Evolutionary conservation across 2,888 invertebrate genomes (phyloP).

Genomic region (Mongoloraphidia duomilia): DNA sequence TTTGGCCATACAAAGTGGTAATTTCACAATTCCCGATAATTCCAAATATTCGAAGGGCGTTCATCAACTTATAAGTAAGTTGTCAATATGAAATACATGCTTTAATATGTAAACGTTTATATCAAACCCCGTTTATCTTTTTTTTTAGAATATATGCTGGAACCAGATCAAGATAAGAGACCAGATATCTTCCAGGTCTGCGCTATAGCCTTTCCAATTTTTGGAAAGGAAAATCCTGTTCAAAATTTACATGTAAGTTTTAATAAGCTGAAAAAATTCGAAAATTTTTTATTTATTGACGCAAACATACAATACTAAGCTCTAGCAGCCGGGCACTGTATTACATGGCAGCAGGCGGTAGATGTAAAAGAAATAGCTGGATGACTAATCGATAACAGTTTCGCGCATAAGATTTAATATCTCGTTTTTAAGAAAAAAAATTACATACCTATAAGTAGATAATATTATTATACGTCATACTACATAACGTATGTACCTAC

Average conservation of each 20-base stretch:
- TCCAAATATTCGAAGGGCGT: slow-evolving; percentile 57
- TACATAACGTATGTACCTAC: too few species aligned
- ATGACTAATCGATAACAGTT: too few species aligned
- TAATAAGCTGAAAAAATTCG: not conserved
- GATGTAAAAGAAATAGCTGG: too few species aligned
- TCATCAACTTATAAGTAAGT: slow-evolving; percentile 58
- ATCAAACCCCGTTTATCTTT: slow-evolving; percentile 3
- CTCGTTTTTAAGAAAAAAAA: too few species aligned
- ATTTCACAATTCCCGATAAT: slow-evolving; percentile 70
- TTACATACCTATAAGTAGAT: too few species aligned
- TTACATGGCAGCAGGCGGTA: too few species aligned
- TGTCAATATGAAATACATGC: not conserved
- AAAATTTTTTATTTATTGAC: not conserved
- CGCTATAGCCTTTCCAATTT: slow-evolving; percentile 52
- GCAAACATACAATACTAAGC: not conserved
- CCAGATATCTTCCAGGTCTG: slow-evolving; percentile 82
- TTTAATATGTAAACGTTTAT: not conserved
- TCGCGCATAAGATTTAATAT: too few species aligned
- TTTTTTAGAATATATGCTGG: slow-evolving; percentile 60
- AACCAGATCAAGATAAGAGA: slow-evolving; percentile 64
- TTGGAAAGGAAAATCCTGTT: slow-evolving; percentile 61
- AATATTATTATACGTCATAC: too few species aligned
- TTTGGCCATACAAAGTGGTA: slow-evolving; percentile 82
- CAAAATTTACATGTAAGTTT: slow-evolving; percentile 60
- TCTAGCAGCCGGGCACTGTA: too few species aligned